phyloP scores from a whole-genome alignment of 2,113 vertebrate genomes.

The Laticauda laticaudata region DNA sequence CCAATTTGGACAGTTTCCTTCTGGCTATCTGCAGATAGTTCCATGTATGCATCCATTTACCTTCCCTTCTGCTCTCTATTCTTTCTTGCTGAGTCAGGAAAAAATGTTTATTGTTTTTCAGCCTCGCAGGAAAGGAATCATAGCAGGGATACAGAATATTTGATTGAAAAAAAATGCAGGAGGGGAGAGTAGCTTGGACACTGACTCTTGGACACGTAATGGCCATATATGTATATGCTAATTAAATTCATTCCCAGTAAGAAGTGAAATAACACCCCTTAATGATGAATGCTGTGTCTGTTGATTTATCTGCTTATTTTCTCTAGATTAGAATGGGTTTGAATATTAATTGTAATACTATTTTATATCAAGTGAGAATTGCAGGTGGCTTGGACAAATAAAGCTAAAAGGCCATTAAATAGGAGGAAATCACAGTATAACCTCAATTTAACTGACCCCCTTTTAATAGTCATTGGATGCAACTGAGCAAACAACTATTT shows the following conservation, averaged over 20 bases:
- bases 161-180: background rate
- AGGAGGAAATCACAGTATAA: background rate
- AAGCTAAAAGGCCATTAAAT: conserved; percentile 1
- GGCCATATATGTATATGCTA: background rate
- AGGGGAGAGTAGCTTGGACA: background rate
- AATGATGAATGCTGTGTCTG: background rate
- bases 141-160: background rate
- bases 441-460: background rate
- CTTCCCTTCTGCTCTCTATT: background rate
- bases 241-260: background rate
- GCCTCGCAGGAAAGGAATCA: background rate
- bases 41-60: background rate
- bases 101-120: background rate
- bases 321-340: background rate
- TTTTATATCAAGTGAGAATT: background rate
- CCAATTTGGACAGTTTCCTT: background rate
- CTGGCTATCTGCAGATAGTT: background rate
- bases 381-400: background rate
- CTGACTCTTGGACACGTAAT: background rate
- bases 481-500: background rate
- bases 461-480: background rate
- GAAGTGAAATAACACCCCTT: background rate
- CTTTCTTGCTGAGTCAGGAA: background rate
- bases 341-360: background rate
- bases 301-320: background rate